Evolutionary conservation across 2,113 vertebrate species (phyloP), one percentile per base, ranked within the genome.

Genomic region (Megalops atlanticus): DNA sequence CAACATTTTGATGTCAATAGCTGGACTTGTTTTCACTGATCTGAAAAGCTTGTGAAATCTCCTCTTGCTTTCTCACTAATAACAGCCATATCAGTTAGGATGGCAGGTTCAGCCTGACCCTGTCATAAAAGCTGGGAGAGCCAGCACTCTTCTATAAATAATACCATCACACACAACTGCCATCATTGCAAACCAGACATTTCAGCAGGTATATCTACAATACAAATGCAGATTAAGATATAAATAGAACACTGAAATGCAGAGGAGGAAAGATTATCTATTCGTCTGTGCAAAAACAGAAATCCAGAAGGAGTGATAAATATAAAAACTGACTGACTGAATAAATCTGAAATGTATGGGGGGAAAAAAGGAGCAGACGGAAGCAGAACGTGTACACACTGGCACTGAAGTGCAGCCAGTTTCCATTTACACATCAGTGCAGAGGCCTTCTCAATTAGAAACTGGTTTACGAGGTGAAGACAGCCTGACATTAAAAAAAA

Each of bases 401-500:
- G 6, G 1, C 7, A 14, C 16, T 33, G 1, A 6, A 36, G 12
- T 4, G 33, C 38, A 38, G 40, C 33, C 27, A 12, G 72, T n/a
- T 18, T 58, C 24, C 49, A 3, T 52, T 52, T 74, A 16, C 11
- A 38, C 71, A 24, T 43, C 72, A 43, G 38, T 27, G 4, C 36
- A 41, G 6, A 18, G 40, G 18, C 38, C n/a, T 38, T 35, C 27
- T 70, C 68, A 36, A 6, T 70, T 14, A 18, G 31, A 10, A 38
- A 38, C 24, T 27, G 12, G 69, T 38, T 71, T 71, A 74, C 27
- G 39, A 74, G 72, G 39, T 41, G 72, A 74, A 74, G 40, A 43
- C 38, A 45, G 73, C 39, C 40, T 39, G 33, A 39, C 11, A 35
- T 18, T 21, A 18, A 73, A 70, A 70, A 12, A 70, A 1, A 0